phyloP scores from a whole-genome alignment of 2,113 vertebrate species.

The Tringa solitaria region DNA sequence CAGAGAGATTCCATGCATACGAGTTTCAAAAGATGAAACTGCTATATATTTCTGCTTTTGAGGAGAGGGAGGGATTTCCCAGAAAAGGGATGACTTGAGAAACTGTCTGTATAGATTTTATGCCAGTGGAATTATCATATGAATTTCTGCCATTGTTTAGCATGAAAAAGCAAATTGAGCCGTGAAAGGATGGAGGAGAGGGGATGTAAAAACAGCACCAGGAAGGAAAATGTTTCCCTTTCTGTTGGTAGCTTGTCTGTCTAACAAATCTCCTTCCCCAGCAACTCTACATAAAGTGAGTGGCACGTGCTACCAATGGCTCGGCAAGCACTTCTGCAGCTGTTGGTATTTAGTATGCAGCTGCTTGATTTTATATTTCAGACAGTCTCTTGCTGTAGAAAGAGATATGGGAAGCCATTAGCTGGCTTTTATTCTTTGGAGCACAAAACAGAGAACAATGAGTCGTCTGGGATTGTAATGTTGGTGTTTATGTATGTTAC shows the following conservation, averaged over 20 bases:
- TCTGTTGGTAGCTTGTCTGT: background rate
- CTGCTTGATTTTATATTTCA: slow-evolving; percentile 41
- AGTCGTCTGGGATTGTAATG: background rate
- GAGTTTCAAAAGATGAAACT: background rate
- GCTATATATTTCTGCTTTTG: background rate
- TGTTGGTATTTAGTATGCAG: slow-evolving; percentile 41
- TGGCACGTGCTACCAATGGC: background rate
- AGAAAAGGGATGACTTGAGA: background rate
- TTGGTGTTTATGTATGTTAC: background rate
- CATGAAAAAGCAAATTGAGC: background rate
- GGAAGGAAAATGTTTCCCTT: background rate
- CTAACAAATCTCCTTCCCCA: slow-evolving; percentile 1
- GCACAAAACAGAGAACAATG: background rate
- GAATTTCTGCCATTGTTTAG: background rate
- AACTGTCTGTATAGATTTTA: background rate
- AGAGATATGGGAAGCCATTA: slow-evolving; percentile 28
- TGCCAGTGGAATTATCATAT: background rate
- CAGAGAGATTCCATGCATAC: background rate
- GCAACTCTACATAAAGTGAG: background rate
- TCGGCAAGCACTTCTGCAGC: slow-evolving; percentile 25
- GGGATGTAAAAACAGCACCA: background rate
- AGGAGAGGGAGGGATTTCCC: background rate
- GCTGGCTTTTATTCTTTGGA: background rate
- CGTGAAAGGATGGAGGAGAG: background rate
- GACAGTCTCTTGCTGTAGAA: background rate